A percentile compares a stretch with the other conserved stretches of the same genome.
phyloP scores from a whole-genome alignment of 2,797 vertebrate genomes.

The Chaetophractus vellerosus region DNA sequence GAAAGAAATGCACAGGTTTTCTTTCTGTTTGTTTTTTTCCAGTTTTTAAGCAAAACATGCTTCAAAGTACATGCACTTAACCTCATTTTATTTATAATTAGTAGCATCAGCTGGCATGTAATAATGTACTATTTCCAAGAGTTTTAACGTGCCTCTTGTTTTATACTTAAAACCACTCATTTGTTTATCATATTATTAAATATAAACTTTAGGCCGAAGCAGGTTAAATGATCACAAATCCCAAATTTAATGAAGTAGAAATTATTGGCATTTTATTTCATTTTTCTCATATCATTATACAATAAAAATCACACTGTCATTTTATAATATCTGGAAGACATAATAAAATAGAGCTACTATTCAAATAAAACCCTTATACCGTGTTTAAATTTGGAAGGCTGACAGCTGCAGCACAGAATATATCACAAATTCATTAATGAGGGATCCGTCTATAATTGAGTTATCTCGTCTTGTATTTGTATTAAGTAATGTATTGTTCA shows the following conservation, averaged over 20 bases:
- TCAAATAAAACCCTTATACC: not conserved
- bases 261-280: constrained; percentile 70
- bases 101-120: not conserved
- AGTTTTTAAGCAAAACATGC: not conserved
- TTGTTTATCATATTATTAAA: constrained; percentile 67
- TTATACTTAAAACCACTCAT: constrained; percentile 23
- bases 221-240: constrained; percentile 70
- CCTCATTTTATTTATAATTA: constrained; percentile 58
- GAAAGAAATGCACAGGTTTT: not conserved
- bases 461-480: constrained; percentile 27
- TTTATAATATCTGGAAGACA: constrained; percentile 67
- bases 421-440: constrained; percentile 56
- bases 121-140: not conserved
- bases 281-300: constrained; percentile 52
- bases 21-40: not conserved
- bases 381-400: not conserved
- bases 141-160: not conserved
- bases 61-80: not conserved
- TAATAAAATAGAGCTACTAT: not conserved
- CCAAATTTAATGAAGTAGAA: constrained; percentile 70
- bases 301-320: constrained; percentile 72
- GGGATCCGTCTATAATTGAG: constrained; percentile 46
- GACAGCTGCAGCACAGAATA: not conserved
- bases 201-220: not conserved
- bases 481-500: constrained; percentile 30